Conservation (phyloP, 2,113 vertebrate species). For the Phylloscopus trochiloides region DNA sequence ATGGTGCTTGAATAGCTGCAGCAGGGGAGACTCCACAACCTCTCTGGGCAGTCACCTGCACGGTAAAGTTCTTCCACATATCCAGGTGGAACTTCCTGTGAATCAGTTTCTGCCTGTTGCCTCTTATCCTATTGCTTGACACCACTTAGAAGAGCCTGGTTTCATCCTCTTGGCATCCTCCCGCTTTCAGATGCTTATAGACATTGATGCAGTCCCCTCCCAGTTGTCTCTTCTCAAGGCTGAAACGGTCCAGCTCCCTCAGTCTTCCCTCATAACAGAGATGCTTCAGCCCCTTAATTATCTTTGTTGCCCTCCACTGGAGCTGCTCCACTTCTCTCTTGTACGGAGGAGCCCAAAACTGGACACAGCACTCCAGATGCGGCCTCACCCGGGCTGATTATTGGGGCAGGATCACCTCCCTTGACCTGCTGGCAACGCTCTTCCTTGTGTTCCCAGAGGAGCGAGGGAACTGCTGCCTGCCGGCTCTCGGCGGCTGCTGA, state of each 20-base stretch:
- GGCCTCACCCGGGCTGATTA: too few relatives aligned
- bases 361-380: background rate
- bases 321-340: background rate
- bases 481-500: background rate
- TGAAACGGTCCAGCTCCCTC: background rate
- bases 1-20: background rate
- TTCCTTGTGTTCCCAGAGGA: background rate
- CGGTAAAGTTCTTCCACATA: background rate
- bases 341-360: background rate
- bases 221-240: background rate
- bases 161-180: background rate
- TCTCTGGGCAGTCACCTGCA: background rate
- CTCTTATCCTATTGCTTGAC: background rate
- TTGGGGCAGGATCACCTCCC: background rate
- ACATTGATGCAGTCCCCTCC: background rate
- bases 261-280: background rate
- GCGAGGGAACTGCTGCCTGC: background rate
- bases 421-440: background rate
- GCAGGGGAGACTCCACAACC: background rate
- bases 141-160: background rate
- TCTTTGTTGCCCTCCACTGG: background rate
- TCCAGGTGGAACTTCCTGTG: background rate
- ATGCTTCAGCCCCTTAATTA: too few relatives aligned
- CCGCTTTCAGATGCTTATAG: background rate
- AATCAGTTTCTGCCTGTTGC: background rate